Conservation (phyloP, 1,140 invertebrate genomes). For the Lutraria rhynchaena region DNA sequence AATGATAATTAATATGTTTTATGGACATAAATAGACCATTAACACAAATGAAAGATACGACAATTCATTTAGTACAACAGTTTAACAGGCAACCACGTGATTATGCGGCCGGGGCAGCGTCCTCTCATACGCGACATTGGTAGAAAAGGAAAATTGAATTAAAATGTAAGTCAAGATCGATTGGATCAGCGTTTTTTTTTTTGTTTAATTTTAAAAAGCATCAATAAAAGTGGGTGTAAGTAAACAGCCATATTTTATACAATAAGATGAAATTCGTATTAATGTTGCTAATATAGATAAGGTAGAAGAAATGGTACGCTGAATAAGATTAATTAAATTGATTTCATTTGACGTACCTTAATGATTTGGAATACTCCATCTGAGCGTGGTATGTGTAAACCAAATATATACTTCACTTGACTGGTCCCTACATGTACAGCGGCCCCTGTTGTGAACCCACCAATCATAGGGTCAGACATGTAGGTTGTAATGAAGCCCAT, state of each 20-base stretch:
- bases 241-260: not conserved
- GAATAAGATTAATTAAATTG: not conserved
- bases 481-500: constrained; percentile 82
- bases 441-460: constrained; percentile 83
- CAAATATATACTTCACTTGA: constrained; percentile 82
- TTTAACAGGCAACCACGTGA: too few species aligned
- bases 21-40: too few species aligned
- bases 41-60: too few species aligned
- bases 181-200: too few species aligned
- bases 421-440: constrained; percentile 82
- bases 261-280: not conserved
- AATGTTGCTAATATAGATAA: not conserved
- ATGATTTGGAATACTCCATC: constrained; percentile 80
- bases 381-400: constrained; percentile 74
- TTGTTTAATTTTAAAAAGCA: too few species aligned
- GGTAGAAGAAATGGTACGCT: not conserved
- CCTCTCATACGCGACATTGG: too few species aligned
- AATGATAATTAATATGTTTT: too few species aligned
- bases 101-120: too few species aligned
- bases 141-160: too few species aligned
- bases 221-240: too few species aligned
- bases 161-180: too few species aligned
- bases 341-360: constrained; percentile 63
- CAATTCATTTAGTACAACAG: too few species aligned
- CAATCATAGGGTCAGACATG: constrained; percentile 83